phyloP scores from a whole-genome alignment of 2,113 vertebrate genomes.

The Syrmaticus mikado region DNA sequence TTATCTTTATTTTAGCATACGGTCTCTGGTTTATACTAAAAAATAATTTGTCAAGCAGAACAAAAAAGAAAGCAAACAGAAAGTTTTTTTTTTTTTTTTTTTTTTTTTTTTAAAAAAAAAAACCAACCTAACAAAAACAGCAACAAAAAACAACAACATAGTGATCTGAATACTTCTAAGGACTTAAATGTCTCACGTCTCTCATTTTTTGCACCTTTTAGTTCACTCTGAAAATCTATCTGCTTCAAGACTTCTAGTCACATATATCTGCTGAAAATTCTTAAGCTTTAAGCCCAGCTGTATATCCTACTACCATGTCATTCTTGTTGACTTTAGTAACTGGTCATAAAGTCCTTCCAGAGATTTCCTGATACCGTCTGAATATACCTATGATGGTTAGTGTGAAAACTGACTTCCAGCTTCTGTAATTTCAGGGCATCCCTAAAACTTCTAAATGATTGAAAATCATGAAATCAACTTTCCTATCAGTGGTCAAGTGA shows the following conservation, averaged over 20 bases:
- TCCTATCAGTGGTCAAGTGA: background rate
- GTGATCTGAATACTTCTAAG: background rate
- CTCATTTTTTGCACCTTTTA: background rate
- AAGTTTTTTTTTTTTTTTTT: too few species aligned
- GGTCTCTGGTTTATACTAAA: background rate
- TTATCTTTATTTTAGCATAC: background rate
- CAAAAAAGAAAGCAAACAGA: background rate
- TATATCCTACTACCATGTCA: background rate
- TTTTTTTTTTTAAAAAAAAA: too few species aligned
- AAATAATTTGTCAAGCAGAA: background rate
- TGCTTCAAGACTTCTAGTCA: background rate
- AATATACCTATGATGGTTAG: background rate
- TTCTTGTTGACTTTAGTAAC: background rate
- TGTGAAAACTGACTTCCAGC: background rate
- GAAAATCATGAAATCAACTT: background rate
- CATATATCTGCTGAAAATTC: background rate
- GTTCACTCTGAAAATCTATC: background rate
- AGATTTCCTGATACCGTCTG: background rate
- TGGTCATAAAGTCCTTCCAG: background rate
- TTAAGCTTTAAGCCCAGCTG: background rate
- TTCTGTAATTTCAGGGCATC: background rate
- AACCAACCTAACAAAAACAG: background rate
- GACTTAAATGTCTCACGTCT: background rate
- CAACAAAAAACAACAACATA: background rate
- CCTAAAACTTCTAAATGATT: background rate